Conservation (phyloP, 2,797 vertebrate genomes). For the Falco rusticolus region DNA sequence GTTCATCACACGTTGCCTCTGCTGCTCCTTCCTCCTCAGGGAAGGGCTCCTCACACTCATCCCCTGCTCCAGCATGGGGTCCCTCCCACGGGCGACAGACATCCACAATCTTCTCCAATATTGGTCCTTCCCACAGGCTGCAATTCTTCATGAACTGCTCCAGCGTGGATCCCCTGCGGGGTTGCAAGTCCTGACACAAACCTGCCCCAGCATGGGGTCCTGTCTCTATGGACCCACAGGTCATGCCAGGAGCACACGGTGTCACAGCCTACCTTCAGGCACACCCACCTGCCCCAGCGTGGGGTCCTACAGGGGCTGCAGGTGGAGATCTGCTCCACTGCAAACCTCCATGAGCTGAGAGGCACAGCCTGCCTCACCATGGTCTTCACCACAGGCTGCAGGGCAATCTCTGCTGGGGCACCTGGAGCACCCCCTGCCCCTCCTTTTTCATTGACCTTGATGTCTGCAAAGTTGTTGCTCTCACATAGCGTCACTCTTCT, state of each 20-base stretch:
- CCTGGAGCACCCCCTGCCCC: no score
- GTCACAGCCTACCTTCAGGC: no score
- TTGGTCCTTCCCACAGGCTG: background rate
- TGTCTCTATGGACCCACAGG: no score
- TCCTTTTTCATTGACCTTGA: background rate
- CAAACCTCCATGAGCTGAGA: no score
- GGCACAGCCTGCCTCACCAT: background rate
- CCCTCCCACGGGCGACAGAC: background rate
- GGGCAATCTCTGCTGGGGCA: no score
- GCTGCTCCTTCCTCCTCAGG: background rate
- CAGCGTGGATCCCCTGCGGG: no score
- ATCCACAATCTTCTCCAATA: background rate
- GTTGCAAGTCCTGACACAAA: no score
- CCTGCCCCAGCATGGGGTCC: no score
- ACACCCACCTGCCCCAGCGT: no score
- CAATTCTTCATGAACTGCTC: fast-evolving
- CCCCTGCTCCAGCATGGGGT: background rate
- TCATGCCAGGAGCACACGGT: no score
- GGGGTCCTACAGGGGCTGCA: background rate
- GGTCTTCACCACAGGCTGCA: no score
- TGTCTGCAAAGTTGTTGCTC: background rate
- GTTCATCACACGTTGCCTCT: background rate
- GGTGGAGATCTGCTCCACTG: background rate
- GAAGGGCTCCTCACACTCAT: background rate
- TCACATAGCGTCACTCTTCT: background rate